Percentiles rank a stretch among this genome's conserved stretches.
Conservation (phyloP, 2,797 vertebrate genomes). For the Danio choprae region DNA sequence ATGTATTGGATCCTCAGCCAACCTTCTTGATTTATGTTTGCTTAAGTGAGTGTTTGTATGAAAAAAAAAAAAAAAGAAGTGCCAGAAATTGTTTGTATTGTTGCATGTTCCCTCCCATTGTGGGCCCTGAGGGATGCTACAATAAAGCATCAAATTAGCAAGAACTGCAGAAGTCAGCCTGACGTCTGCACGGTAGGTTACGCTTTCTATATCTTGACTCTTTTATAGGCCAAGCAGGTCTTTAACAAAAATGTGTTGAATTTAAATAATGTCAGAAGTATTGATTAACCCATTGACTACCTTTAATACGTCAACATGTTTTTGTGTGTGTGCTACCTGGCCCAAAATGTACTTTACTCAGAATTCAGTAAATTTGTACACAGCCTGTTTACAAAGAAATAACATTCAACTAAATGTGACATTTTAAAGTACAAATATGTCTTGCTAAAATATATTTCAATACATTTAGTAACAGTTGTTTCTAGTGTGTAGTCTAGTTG, state of each 20-base stretch:
- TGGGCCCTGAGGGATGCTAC: slow-evolving; percentile 15
- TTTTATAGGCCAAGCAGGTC: neutral
- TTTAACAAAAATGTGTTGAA: neutral
- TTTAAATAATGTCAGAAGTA: neutral
- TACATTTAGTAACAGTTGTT: too few species aligned
- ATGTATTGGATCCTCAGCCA: slow-evolving; percentile 29
- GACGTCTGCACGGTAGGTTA: slow-evolving; percentile 47
- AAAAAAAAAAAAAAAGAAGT: slow-evolving; percentile 40
- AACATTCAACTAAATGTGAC: too few species aligned
- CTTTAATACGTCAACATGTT: neutral
- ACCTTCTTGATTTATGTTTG: slow-evolving; percentile 23
- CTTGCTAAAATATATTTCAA: too few species aligned
- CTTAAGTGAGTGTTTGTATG: slow-evolving; percentile 1
- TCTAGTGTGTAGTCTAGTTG: neutral
- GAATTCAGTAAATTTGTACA: too few species aligned
- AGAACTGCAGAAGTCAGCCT: slow-evolving; percentile 18
- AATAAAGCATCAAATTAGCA: neutral
- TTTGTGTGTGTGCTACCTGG: too few species aligned
- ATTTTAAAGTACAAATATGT: too few species aligned
- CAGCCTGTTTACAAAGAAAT: too few species aligned
- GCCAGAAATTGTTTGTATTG: slow-evolving; percentile 1
- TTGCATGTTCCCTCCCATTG: neutral
- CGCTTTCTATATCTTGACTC: neutral
- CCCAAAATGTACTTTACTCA: too few species aligned
- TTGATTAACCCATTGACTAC: neutral